Evolutionary conservation across 2,113 vertebrate genomes (phyloP).

Genomic region (Calypte anna): DNA sequence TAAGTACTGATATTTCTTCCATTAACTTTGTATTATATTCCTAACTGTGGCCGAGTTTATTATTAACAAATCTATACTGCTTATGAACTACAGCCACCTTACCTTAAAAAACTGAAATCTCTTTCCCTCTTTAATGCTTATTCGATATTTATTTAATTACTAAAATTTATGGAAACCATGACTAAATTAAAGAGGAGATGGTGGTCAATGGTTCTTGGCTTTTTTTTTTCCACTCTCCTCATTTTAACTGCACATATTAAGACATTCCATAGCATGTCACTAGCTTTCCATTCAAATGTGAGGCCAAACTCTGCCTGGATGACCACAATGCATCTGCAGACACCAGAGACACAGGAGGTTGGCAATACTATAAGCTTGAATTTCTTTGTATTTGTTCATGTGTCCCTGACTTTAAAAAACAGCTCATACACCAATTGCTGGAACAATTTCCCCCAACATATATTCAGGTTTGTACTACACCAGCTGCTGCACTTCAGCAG

Average conservation of each 20-base stretch:
- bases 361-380: neutral
- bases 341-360: neutral
- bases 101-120: neutral
- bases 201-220: neutral
- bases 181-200: neutral
- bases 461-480: neutral
- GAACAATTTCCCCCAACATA: neutral
- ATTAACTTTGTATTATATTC: neutral
- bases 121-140: neutral
- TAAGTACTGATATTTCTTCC: neutral
- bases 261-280: accelerated
- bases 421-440: neutral
- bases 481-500: conserved; percentile 42
- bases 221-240: neutral
- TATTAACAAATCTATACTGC: neutral
- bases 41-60: neutral
- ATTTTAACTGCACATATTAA: neutral
- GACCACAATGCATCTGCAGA: neutral
- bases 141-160: conserved; percentile 8
- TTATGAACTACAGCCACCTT: neutral
- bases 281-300: neutral
- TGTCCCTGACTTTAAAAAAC: neutral
- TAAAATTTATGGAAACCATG: neutral
- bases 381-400: neutral
- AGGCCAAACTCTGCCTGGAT: neutral